These are phyloP conservation scores for Parthenolecanium corni DNA, from an alignment of 2,888 invertebrate species.

Conservation along the genomic window DNA sequence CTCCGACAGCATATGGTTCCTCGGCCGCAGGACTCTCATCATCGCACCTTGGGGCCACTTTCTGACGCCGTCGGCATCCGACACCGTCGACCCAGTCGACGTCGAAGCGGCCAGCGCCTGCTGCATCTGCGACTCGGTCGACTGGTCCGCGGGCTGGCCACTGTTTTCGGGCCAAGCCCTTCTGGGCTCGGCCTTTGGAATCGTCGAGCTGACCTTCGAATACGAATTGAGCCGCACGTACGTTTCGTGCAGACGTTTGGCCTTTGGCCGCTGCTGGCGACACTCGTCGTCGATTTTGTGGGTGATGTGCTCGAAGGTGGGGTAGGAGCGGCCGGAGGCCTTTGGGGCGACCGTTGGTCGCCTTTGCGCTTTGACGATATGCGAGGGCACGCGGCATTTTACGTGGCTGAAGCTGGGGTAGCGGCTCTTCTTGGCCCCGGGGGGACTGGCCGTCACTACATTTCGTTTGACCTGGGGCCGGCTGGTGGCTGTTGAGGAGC, in stretches of 20 bases:
- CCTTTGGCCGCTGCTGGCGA: not conserved
- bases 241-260: not conserved
- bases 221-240: slow-evolving; percentile 4
- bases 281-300: slow-evolving; percentile 19
- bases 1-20: not conserved
- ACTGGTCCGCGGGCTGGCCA: not conserved
- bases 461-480: no score
- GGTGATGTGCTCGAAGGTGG: not conserved
- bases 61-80: not conserved
- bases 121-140: not conserved
- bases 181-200: not conserved
- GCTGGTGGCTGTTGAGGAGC: not conserved
- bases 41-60: not conserved
- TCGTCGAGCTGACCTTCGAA: slow-evolving; percentile 6
- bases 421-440: not conserved
- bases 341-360: not conserved
- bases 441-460: no score
- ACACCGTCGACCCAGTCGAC: not conserved
- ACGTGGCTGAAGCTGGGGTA: slow-evolving; percentile 18
- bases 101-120: not conserved
- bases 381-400: slow-evolving; percentile 5
- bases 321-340: not conserved
- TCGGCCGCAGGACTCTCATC: not conserved
- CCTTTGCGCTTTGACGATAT: not conserved
- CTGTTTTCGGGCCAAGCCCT: not conserved